phyloP scores from a whole-genome alignment of 2,888 invertebrate genomes.

The Hecatera dysodea region DNA sequence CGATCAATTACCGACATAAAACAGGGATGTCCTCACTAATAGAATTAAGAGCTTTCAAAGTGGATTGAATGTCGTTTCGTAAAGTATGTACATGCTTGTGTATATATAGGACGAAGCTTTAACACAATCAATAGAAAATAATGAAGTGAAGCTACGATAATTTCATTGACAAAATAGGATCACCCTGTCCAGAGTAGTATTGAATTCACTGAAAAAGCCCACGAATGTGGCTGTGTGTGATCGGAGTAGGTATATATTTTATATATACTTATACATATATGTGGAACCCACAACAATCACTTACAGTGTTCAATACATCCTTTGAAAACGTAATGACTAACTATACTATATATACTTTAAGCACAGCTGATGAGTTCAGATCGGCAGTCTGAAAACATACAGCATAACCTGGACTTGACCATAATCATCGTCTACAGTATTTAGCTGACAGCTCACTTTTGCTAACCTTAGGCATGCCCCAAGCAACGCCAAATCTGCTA shows the following conservation, averaged over 20 bases:
- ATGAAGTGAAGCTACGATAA: conserved; percentile 12
- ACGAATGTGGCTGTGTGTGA: neutral
- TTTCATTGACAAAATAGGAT: conserved; percentile 16
- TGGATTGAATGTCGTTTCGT: conserved; percentile 45
- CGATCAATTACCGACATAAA: conserved; percentile 57
- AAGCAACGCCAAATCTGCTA: neutral
- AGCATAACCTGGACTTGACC: neutral
- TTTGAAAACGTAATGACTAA: conserved; percentile 21
- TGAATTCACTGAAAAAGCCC: conserved; percentile 8
- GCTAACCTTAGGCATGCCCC: neutral
- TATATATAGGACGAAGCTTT: conserved; percentile 4
- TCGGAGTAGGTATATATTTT: conserved; percentile 16
- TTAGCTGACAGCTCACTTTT: neutral
- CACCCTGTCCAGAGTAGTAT: neutral
- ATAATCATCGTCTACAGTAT: neutral
- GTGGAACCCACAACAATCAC: conserved; percentile 16
- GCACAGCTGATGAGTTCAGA: neutral
- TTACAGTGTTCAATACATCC: neutral
- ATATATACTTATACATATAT: conserved; percentile 2
- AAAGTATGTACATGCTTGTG: conserved; percentile 15
- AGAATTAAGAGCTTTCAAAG: conserved; percentile 61
- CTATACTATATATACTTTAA: neutral
- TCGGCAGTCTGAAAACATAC: neutral
- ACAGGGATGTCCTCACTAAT: conserved; percentile 54
- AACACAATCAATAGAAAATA: conserved; percentile 29